phyloP scores from a whole-genome alignment of 2,113 vertebrate species.

The Mixornis gularis region DNA sequence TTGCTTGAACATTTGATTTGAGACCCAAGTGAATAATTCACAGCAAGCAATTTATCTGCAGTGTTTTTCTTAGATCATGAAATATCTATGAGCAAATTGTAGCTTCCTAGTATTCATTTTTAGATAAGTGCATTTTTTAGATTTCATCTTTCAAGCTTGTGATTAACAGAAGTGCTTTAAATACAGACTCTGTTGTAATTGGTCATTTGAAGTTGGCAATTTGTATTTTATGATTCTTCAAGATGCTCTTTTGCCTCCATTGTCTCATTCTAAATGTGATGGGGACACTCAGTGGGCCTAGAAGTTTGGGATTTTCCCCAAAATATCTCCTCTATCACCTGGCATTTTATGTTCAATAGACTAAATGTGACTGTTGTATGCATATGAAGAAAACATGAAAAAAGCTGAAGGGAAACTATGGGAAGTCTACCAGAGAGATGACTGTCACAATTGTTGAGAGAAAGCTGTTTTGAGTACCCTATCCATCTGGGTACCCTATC shows the following conservation, averaged over 20 bases:
- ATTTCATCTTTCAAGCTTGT: not conserved
- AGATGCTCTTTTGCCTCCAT: not conserved
- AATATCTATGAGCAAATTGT: not conserved
- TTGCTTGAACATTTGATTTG: slow-evolving; percentile 11
- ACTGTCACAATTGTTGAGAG: not conserved
- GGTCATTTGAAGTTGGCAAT: not conserved
- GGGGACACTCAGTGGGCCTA: not conserved
- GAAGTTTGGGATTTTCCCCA: not conserved
- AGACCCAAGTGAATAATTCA: slow-evolving; percentile 15
- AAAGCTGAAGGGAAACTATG: not conserved
- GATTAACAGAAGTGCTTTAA: not conserved
- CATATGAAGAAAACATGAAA: not conserved
- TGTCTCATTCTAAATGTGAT: not conserved
- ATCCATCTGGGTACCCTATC: not conserved
- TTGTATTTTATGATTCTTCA: not conserved
- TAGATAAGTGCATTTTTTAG: not conserved
- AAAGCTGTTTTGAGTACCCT: not conserved
- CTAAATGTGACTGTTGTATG: not conserved
- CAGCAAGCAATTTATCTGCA: not conserved
- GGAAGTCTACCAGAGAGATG: not conserved
- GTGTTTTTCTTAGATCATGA: not conserved
- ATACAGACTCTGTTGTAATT: not conserved
- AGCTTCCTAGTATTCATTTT: not conserved
- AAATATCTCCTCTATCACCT: not conserved
- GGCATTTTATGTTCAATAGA: not conserved